phyloP scores from a whole-genome alignment of 2,797 vertebrate genomes.

The Malurus splendens region DNA sequence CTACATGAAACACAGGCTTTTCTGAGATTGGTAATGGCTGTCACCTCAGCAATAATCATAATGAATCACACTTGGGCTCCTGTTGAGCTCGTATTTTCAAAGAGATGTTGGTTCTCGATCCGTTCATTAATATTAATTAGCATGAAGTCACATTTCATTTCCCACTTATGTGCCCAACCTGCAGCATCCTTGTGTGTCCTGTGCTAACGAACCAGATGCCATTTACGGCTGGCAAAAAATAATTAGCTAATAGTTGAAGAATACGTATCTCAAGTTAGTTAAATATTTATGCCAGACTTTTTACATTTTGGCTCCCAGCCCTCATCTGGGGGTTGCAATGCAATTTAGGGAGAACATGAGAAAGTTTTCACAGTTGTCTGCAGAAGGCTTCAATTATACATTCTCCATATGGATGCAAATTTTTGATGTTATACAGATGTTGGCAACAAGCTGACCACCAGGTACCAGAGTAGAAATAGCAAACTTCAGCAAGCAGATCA shows the following conservation, averaged over 20 bases:
- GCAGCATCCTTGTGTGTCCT: slow-evolving; percentile 31
- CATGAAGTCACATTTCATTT: slow-evolving; percentile 36
- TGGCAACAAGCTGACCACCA: slow-evolving; percentile 31
- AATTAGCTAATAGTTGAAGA: slow-evolving; percentile 61
- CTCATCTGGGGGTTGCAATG: slow-evolving; percentile 34
- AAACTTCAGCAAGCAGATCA: slow-evolving; percentile 27
- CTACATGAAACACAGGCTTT: slow-evolving; percentile 16
- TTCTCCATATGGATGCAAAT: slow-evolving; percentile 38
- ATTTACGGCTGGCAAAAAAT: slow-evolving; percentile 38
- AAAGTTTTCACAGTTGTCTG: slow-evolving; percentile 49
- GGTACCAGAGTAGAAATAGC: slow-evolving; percentile 19
- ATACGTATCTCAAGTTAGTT: slow-evolving; percentile 41
- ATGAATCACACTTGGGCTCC: slow-evolving; percentile 40
- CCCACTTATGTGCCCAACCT: slow-evolving; percentile 25
- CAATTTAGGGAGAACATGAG: slow-evolving; percentile 44
- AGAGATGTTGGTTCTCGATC: slow-evolving; percentile 6
- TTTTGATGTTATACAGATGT: slow-evolving; percentile 47
- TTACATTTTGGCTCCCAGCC: slow-evolving; percentile 47
- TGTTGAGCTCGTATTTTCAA: slow-evolving; percentile 46
- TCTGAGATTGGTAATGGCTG: slow-evolving; percentile 27
- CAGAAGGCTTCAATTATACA: slow-evolving; percentile 55
- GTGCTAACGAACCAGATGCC: slow-evolving; percentile 42
- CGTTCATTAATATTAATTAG: slow-evolving; percentile 60
- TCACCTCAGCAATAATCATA: slow-evolving; percentile 48
- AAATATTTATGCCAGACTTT: slow-evolving; percentile 59